Percentiles rank a stretch among this genome's conserved stretches.
These are phyloP conservation scores for Orthosia gothica DNA, from an alignment of 2,888 invertebrate species.

Conservation along the genomic window DNA sequence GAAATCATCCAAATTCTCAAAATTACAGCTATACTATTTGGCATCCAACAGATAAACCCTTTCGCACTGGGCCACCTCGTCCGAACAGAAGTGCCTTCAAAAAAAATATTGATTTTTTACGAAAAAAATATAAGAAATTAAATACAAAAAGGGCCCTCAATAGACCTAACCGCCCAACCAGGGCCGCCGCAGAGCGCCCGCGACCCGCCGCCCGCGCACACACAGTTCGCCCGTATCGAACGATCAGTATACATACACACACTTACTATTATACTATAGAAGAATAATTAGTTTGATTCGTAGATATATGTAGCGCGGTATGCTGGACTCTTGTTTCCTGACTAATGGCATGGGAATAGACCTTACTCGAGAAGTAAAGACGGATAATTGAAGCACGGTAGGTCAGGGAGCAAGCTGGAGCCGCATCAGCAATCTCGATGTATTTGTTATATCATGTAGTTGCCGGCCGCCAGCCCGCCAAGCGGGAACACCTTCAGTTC, in stretches of 20 bases:
- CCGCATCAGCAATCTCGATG: constrained; percentile 84
- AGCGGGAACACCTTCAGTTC: constrained; percentile 83
- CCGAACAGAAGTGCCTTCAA: constrained; percentile 99
- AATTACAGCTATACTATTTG: constrained; percentile 75
- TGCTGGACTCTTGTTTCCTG: constrained; percentile 73
- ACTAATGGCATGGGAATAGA: constrained; percentile 32
- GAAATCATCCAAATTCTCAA: constrained; percentile 69
- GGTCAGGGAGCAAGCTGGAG: constrained; percentile 72
- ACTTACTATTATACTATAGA: constrained; percentile 91
- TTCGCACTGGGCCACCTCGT: constrained; percentile 97
- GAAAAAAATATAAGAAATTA: constrained; percentile 93
- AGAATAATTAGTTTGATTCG: constrained; percentile 91
- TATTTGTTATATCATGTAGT: constrained; percentile 91
- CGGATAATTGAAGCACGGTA: constrained; percentile 12
- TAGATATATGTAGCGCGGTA: constrained; percentile 89
- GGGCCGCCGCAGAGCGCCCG: constrained; percentile 87
- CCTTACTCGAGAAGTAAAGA: constrained; percentile 1
- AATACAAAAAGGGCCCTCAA: constrained; percentile 96
- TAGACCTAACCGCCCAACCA: constrained; percentile 95
- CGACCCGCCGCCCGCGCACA: constrained; percentile 78
- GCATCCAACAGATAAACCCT: constrained; percentile 86
- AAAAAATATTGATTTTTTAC: constrained; percentile 94
- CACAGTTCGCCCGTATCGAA: constrained; percentile 83
- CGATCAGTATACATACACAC: constrained; percentile 88
- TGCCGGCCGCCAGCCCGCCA: constrained; percentile 85